phyloP scores from a whole-genome alignment of 2,113 vertebrate species.

The Motacilla tschutschensis region DNA sequence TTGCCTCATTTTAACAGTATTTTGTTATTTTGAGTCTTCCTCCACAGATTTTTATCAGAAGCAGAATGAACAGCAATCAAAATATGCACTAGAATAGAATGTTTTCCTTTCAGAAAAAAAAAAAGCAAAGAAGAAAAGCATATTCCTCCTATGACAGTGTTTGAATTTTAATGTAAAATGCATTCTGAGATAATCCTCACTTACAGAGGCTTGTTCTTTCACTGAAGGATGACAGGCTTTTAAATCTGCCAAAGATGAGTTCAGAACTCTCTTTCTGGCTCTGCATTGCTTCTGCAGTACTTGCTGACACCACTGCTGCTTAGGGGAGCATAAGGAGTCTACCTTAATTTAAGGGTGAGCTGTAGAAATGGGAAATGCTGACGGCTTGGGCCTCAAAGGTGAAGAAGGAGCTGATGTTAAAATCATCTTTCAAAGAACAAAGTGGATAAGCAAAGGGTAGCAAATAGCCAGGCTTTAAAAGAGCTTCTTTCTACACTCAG shows the following conservation, averaged over 20 bases:
- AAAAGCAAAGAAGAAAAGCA: background rate
- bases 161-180: constrained; percentile 45
- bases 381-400: background rate
- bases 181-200: constrained; percentile 30
- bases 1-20: background rate
- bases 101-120: background rate
- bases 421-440: background rate
- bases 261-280: constrained; percentile 18
- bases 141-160: background rate
- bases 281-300: constrained; percentile 20
- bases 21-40: background rate
- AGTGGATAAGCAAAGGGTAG: background rate
- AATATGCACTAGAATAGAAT: background rate
- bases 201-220: background rate
- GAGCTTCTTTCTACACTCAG: background rate
- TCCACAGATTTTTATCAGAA: background rate
- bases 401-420: constrained; percentile 6
- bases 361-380: constrained; percentile 36
- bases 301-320: constrained; percentile 35
- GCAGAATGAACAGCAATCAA: background rate
- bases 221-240: constrained; percentile 29
- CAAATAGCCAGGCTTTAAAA: background rate
- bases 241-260: constrained; percentile 33
- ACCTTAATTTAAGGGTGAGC: constrained; percentile 33
- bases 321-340: constrained; percentile 18